Evolutionary conservation across 2,888 invertebrate genomes (phyloP), one percentile per base, ranked within the genome.

Genomic region (Noctua fimbriata): DNA sequence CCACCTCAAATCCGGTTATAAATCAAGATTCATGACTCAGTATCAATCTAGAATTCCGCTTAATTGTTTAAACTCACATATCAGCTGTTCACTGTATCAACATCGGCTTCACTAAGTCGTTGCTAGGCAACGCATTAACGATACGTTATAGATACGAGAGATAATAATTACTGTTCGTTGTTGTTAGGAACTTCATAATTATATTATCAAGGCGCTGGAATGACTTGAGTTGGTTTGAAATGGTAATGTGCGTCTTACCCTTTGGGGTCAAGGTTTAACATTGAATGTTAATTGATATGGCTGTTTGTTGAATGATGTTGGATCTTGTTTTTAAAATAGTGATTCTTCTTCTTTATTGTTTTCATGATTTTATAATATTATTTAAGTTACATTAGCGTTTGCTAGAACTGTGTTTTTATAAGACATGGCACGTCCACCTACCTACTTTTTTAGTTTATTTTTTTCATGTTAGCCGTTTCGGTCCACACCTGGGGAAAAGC

Each of bases 101-200:
- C 44, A 70, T 67, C 41, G 32, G 9, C 1, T 24, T 83, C n/a
- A 60, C 36, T 70, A 58, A 60, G 28, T 60, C 24, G 81, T 81
- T 78, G 67, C 81, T 84, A 81, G 28, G 79, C 66, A 67, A 81
- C 84, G 66, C 41, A 78, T 70, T 70, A 83, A 78, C 44, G 52
- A 83, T 60, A 60, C 66, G 52, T 28, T 60, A 60, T 18, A 55
- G 67, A 69, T 55, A 69, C 18, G 28, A 63, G 47, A 55, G 24
- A 82, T 74, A 82, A 80, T 82, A 69, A 82, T 44, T n/a, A 82
- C 49, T 24, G 32, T 44, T 18, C 32, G 36, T 28, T 60, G 76
- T 60, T 82, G 4, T 21, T 69, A 36, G 2, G 18, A 69, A 47
- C 60, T 76, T 83, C 28, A 47, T 83, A 60, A 83, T 76, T 69